Evolutionary conservation across 2,113 vertebrate genomes (phyloP).

Genomic region (Cyprinodon variegatus): DNA sequence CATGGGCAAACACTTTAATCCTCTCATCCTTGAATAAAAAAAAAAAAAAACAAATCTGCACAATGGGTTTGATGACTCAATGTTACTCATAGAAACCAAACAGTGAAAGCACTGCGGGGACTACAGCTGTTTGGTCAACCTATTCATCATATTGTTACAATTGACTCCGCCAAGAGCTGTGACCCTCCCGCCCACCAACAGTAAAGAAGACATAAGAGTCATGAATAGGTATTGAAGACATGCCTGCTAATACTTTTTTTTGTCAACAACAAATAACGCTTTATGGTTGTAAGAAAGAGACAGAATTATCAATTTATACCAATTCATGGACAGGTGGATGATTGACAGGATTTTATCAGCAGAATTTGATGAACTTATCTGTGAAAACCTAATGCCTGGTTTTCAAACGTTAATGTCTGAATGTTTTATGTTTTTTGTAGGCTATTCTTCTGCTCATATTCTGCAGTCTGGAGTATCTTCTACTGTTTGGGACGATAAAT

Average conservation of each 20-base stretch:
- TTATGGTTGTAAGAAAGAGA: background rate
- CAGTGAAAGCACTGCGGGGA: background rate
- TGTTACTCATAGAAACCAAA: background rate
- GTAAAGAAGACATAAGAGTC: constrained; percentile 17
- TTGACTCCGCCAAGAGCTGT: constrained; percentile 22
- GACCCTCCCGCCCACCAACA: constrained; percentile 6
- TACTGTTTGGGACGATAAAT: no score
- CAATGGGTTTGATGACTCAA: background rate
- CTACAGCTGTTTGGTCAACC: constrained; percentile 26
- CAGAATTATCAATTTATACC: no score
- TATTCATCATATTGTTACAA: constrained; percentile 40
- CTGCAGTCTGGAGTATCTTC: no score
- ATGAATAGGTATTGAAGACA: constrained; percentile 27
- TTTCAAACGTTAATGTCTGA: background rate
- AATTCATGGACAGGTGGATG: no score
- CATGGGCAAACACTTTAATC: constrained; percentile 17
- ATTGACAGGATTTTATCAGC: no score
- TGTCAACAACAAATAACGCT: constrained; percentile 17
- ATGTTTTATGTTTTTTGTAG: no score
- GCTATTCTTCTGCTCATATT: background rate
- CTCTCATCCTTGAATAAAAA: constrained; percentile 12
- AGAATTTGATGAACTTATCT: no score
- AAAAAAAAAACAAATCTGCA: constrained; percentile 1
- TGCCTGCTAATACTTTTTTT: constrained; percentile 30
- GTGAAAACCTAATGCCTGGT: background rate